Base-by-base conservation (phyloP, 2,797 vertebrate species). In the Apogon talboti region DNA sequence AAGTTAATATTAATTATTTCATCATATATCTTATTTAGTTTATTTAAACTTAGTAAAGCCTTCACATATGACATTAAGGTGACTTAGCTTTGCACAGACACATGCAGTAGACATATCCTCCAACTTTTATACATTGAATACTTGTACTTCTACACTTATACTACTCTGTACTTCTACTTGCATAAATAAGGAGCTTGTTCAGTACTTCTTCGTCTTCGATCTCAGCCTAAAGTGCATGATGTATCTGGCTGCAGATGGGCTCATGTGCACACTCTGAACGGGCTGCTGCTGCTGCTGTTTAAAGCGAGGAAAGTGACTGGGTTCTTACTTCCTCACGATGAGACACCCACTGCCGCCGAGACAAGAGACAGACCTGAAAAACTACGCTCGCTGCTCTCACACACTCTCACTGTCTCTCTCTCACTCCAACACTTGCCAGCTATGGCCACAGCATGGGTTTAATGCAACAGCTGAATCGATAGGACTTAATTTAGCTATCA, bases 401-500 rank as follows among this genome's bases (percentile, higher is more conserved):
- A 71, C 85, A 81, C 74, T 47, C 68, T 71, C 55, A 54, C 68
- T 59, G 78, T 73, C 68, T 60, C 61, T 79, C 84, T 74, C 72
- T 75, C 78, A 66, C 76, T 68, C 57, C 14, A 57, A 75, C 80
- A 74, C 70, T 83, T 78, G 79, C 81, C 86, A 85, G 85, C 86
- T 47, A 74, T 40, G 54, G 84, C 82, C 84, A 78, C 81, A 81
- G 79, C 81, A 83, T 71, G 58, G 78, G 68, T 56, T 56, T 56
- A 92, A 92, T 92, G 91, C 86, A 90, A 90, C 82, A 70, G 79
- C 81, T 58, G 71, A 92, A 92, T 92, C 91, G 87, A 92, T 92
- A 88, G 81, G 85, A 92, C 86, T 92, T 92, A 84, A 92, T 92
- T 91, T 86, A 92, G 88, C 87, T 89, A 90, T 91, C 91, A 91